Percentiles rank a stretch among this genome's conserved stretches.
These are phyloP conservation scores for Holocentrus rufus DNA, from an alignment of 2,797 vertebrate species.

Conservation along the genomic window DNA sequence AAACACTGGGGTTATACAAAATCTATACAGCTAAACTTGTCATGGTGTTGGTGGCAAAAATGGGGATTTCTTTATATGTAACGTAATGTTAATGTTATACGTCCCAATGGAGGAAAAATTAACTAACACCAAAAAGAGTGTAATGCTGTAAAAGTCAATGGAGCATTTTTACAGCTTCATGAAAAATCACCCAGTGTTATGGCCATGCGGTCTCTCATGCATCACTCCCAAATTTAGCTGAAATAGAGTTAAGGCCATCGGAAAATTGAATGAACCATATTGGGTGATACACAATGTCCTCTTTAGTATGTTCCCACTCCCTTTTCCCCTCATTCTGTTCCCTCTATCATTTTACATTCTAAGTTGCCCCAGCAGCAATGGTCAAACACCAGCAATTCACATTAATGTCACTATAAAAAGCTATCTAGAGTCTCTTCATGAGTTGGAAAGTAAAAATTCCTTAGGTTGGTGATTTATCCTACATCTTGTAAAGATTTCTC, in stretches of 20 bases:
- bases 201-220: slow-evolving; percentile 22
- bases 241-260: slow-evolving; percentile 28
- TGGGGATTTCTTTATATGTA: slow-evolving; percentile 4
- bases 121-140: slow-evolving; percentile 34
- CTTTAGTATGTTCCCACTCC: slow-evolving; percentile 10
- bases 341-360: slow-evolving; percentile 17
- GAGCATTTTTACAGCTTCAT: slow-evolving; percentile 43
- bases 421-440: slow-evolving; percentile 7
- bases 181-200: slow-evolving; percentile 28
- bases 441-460: not conserved
- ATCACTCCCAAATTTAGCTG: slow-evolving; percentile 20
- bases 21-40: slow-evolving; percentile 12
- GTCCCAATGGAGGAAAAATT: slow-evolving; percentile 26
- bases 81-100: slow-evolving; percentile 18
- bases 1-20: not conserved
- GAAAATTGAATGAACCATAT: slow-evolving; percentile 40
- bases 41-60: slow-evolving; percentile 3
- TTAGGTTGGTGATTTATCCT: slow-evolving; percentile 24
- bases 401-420: slow-evolving; percentile 17
- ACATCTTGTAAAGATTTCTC: not conserved
- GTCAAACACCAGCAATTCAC: slow-evolving; percentile 6
- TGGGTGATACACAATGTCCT: slow-evolving; percentile 3
- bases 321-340: not conserved
- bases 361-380: slow-evolving; percentile 11
- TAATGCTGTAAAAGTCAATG: slow-evolving; percentile 49